A percentile compares a stretch with the other conserved stretches of the same genome.
These are phyloP conservation scores for Sebastes cheni DNA, from an alignment of 2,797 vertebrate species.

Conservation along the genomic window DNA sequence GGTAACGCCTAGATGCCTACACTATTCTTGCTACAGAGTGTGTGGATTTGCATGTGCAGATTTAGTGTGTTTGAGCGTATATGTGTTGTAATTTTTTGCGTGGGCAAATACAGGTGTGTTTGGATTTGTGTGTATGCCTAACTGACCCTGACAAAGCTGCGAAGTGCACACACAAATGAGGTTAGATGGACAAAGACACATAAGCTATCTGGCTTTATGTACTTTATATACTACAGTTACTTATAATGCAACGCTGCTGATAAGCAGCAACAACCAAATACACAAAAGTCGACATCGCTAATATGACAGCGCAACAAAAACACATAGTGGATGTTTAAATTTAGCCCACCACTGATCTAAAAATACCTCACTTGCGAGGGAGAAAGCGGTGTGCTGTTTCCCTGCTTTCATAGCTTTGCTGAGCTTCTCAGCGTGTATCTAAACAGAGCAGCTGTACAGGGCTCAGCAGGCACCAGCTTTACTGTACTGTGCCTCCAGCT, in stretches of 20 bases:
- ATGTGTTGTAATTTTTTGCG: background rate
- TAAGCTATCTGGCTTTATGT: constrained; percentile 10
- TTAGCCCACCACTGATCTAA: constrained; percentile 65
- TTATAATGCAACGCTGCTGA: constrained; percentile 14
- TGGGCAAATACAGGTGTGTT: background rate
- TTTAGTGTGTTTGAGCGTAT: background rate
- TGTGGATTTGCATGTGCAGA: constrained; percentile 13
- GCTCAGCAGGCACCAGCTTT: constrained; percentile 47
- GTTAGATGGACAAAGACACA: constrained; percentile 6
- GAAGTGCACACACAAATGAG: constrained; percentile 27
- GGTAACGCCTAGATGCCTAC: constrained; percentile 15
- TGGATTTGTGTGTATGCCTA: constrained; percentile 20
- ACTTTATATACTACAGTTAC: background rate
- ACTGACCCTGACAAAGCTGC: constrained; percentile 61
- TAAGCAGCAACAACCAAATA: constrained; percentile 18
- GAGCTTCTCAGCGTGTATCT: constrained; percentile 41
- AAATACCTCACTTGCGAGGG: constrained; percentile 52
- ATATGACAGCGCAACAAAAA: constrained; percentile 44
- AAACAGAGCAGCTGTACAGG: constrained; percentile 51
- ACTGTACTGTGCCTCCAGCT: constrained; percentile 50
- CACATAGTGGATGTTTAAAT: constrained; percentile 60
- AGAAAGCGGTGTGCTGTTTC: constrained; percentile 42
- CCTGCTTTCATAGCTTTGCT: constrained; percentile 30
- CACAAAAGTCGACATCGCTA: constrained; percentile 13
- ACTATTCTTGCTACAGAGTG: background rate